Base-by-base conservation (phyloP, 2,888 invertebrate genomes). In the Isotomurus palustris region DNA sequence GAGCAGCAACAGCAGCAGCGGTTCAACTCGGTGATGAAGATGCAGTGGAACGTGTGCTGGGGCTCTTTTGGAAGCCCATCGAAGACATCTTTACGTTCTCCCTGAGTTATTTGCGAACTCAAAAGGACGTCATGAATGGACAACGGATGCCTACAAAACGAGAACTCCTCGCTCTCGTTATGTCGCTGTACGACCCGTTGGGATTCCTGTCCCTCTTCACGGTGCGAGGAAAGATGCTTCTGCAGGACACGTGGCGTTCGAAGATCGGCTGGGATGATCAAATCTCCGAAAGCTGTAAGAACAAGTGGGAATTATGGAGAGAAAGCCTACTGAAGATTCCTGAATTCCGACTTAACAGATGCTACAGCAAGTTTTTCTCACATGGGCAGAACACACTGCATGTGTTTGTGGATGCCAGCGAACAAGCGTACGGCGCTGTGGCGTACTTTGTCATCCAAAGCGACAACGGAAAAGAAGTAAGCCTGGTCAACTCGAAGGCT, bases 241-340 rank as follows among this genome's bases (percentile, higher is more conserved):
- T 32, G 8, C 32, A 32, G 14, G 32, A 32, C 8, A 32, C 32
- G 8, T 32, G 32, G 32, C 8, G 32, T 8, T 32, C 32, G n/a
- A 62, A 62, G 12, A 21, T 68, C 14, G 68, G 66, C 3, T 73
- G 72, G 72, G 72, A 72, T 56, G 71, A 72, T n/a, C 57, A 57
- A 35, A 24, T 72, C 2, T 35, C 53, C n/a, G n/a, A n/a, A n/a
- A n/a, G n/a, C n/a, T n/a, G n/a, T n/a, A n/a, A n/a, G n/a, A n/a
- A n/a, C n/a, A n/a, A n/a, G n/a, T n/a, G n/a, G n/a, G n/a, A n/a
- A n/a, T n/a, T n/a, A n/a, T n/a, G n/a, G n/a, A n/a, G n/a, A n/a
- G n/a, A n/a, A n/a, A n/a, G n/a, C n/a, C n/a, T n/a, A n/a, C n/a
- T n/a, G n/a, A n/a, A n/a, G n/a, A n/a, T n/a, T n/a, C n/a, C n/a